Evolutionary conservation across 2,113 vertebrate species (phyloP).

Genomic region (Mohoua ochrocephala): DNA sequence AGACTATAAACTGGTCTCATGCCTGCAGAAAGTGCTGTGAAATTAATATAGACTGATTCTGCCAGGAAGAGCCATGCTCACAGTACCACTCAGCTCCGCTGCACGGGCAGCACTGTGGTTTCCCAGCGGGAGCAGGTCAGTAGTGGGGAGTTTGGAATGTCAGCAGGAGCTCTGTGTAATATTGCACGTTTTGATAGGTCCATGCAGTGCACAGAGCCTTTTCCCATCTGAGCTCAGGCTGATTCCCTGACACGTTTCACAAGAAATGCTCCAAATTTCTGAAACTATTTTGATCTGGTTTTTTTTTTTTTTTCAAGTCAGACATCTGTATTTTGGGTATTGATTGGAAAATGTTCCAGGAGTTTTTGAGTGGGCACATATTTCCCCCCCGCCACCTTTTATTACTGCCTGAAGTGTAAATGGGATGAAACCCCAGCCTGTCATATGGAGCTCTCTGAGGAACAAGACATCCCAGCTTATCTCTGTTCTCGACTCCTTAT

Average conservation of each 20-base stretch:
- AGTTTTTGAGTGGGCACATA: background rate
- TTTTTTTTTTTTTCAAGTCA: background rate
- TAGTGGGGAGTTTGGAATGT: background rate
- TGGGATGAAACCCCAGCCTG: constrained; percentile 45
- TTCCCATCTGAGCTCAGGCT: background rate
- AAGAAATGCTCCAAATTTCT: background rate
- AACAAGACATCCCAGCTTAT: constrained; percentile 47
- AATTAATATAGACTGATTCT: background rate
- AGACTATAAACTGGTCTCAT: background rate
- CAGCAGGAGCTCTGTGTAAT: background rate
- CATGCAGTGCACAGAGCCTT: background rate
- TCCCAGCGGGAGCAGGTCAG: background rate
- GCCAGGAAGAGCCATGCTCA: background rate
- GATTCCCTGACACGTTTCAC: background rate
- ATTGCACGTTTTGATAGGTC: background rate
- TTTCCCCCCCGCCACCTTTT: background rate
- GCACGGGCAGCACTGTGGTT: background rate
- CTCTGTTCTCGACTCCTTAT: constrained; percentile 18
- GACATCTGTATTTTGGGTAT: background rate
- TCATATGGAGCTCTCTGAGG: background rate
- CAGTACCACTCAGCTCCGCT: background rate
- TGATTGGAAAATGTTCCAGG: background rate
- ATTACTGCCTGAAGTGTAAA: constrained; percentile 33
- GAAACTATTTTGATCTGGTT: background rate
- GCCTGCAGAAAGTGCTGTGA: background rate